Evolutionary conservation across 2,797 vertebrate genomes (phyloP), one percentile per base, ranked within the genome.

Genomic region (Crocodylus rhombifer): DNA sequence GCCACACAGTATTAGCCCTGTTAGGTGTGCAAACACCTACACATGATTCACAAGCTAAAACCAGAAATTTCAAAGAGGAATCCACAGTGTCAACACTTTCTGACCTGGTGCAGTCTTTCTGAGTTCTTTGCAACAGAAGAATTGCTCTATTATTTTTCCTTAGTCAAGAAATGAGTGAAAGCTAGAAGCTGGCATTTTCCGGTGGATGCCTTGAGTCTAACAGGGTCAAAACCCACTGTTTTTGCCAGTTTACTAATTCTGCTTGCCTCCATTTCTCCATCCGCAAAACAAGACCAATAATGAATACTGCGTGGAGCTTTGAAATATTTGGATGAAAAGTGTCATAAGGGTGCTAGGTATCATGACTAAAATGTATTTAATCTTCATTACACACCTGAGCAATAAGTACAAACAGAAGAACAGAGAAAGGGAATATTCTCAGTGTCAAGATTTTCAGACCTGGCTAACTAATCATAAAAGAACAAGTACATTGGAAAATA

Each of bases 381-480:
- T 14, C 69, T 14, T 42, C 42, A 21, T 71, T 25, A 42, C 14
- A 25, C 69, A 14, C 23, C 14, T 5, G 69, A 25, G 51, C 21
- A 16, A 6, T 51, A 73, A 73, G 21, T 42, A 36, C 67, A 71
- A 25, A 71, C 26, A 51, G 36, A 51, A 26, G 51, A 51, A 51
- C 23, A 4, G 33, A 1, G 75, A 2, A 0, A 0, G 0, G 0
- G 14, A 23, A 13, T 11, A 3, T 13, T 80, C 55, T 51, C 42
- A 4, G 2, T 33, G 28, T 33, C 62, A 77, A 18, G 33, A 51
- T 51, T 75, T 61, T 73, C 17, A 63, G 2, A 67, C 55, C 1
- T 2, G 57, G 61, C 28, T 18, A 58, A 6, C 62, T 2, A 1
- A 16, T 58, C 4, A 4, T 55, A 28, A n/a, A 16, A 0, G 51